Base-by-base conservation (phyloP, 2,888 invertebrate species). In the Venusia cambrica region DNA sequence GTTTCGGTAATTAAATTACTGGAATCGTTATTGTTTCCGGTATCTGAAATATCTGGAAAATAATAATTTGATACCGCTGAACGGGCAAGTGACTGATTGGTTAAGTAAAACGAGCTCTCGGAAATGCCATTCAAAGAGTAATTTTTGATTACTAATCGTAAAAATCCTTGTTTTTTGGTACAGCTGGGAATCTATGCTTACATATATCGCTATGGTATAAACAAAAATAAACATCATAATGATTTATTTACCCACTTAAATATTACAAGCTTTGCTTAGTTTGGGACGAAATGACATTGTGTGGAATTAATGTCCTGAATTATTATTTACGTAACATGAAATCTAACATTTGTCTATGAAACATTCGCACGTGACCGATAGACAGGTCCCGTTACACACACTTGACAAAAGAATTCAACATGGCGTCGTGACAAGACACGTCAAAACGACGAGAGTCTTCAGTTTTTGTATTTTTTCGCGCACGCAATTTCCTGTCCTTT, bases 401-500 rank as follows among this genome's bases (percentile, higher is more conserved):
- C 64, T 65, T 64, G 62, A 68, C 65, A 70, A 67, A 68, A 72
- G 69, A 61, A 62, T 62, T 56, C 62, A 75, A 76, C 57, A 78
- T 73, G 71, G 67, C 65, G 65, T 74, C 38, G 66, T 66, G 69
- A 57, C 68, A 68, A 64, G 73, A 72, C 68, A 67, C 50, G 60
- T 71, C 68, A 70, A 72, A 69, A 55, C 39, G 54, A 51, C 59
- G 57, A 51, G 54, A 53, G 45, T 55, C 64, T 62, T 67, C 59
- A 65, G 57, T 65, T 55, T 49, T 43, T 48, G 47, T 41, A 52
- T 48, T 62, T 65, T 41, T 51, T 56, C 61, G 59, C 67, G 66
- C 71, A 74, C 73, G 62, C 71, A 78, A 79, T 81, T 77, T 81
- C 73, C 75, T 69, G 64, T 46, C 60, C 54, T 64, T 74, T 69